phyloP scores from a whole-genome alignment of 1,140 invertebrate genomes.

The Laupala kohalensis region DNA sequence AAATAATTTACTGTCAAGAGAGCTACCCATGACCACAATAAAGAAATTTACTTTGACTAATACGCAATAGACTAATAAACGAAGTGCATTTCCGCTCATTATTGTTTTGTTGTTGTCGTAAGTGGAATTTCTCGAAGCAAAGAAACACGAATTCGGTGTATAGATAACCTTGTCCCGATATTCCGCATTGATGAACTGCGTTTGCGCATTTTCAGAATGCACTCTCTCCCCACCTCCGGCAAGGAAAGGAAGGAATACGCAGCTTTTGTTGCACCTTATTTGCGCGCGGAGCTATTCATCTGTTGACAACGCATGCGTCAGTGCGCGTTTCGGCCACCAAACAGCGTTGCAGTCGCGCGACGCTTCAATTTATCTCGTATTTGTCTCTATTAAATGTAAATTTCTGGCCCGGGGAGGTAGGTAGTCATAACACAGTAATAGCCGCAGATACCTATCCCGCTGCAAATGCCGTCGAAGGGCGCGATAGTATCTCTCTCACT shows the following conservation, averaged over 20 bases:
- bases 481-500: neutral
- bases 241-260: neutral
- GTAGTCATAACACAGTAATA: neutral
- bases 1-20: no score
- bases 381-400: neutral
- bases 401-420: neutral
- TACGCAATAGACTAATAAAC: no score
- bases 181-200: neutral
- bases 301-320: neutral
- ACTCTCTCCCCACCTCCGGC: neutral
- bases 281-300: neutral
- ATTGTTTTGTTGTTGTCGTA: no score
- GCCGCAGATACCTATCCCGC: neutral
- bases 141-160: no score
- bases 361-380: neutral
- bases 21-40: no score
- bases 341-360: neutral
- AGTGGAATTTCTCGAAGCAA: no score
- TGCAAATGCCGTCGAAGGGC: neutral
- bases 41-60: no score
- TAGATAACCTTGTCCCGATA: no score
- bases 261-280: neutral
- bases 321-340: neutral
- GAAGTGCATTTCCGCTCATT: no score
- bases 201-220: neutral